Evolutionary conservation across 53 echinoderm and acorn worm genomes (phyloP), one percentile per base, ranked within the genome.

Genomic region (Patiria pectinifera): DNA sequence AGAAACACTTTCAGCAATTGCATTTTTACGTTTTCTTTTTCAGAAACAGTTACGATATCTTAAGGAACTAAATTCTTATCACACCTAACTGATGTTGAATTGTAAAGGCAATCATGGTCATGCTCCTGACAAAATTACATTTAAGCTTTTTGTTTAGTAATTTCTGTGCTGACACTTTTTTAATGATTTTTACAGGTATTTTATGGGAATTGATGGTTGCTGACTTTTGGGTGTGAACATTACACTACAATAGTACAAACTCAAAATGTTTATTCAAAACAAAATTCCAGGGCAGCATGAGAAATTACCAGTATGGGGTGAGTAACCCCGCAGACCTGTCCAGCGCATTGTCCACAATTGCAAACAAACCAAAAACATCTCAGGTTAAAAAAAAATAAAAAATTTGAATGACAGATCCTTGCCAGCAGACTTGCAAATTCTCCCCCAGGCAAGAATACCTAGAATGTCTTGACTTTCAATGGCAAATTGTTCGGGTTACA

Each of bases 401-500:
- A 63, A 23, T 24, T 66, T 63, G 85, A 85, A 26, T 85, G 85
- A 85, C 85, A 85, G 85, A 35, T 44, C 9, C 69, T 85, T 18
- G 44, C 66, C 44, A 1, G 66, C 16, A 62, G 70, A 70, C 21
- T 70, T 70, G 4, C 5, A 74, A 74, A 74, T 21, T 83, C 43
- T 5, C 66, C 85, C 69, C 11, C 9, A 0, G 70, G 85, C 45
- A 45, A 70, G 21, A 62, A 69, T 71, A 48, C 71, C 47, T 19
- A 48, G 13, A 13, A 71, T 24, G 13, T 74, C 86, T 86, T 87
- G 87, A 71, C 59, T 78, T 61, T 58, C 87, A 87, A 87, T 76
- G 78, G 62, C 87, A 59, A 76, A 77, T 46, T 78, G 43, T 87
- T 87, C 77, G 35, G 76, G 59, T 78, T 60, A 77, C 87, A 82